phyloP scores from a whole-genome alignment of 2,888 invertebrate genomes.

The Cephus sareptanus region DNA sequence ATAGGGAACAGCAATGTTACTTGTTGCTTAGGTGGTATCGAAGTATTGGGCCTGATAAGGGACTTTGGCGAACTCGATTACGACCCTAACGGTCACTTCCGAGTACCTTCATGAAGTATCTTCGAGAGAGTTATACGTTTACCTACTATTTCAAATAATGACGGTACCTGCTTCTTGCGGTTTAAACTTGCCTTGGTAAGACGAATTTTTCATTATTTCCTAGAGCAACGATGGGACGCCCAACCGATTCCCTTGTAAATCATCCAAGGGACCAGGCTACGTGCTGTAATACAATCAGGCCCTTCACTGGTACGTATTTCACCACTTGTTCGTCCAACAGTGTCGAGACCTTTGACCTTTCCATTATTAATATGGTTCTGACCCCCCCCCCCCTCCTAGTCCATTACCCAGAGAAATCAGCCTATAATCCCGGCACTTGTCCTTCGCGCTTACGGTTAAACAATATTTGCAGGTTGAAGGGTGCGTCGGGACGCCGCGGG shows the following conservation, averaged over 20 bases:
- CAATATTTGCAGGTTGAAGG: background rate
- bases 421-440: background rate
- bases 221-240: background rate
- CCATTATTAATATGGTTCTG: background rate
- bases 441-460: background rate
- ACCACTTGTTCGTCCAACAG: background rate
- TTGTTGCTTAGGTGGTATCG: background rate
- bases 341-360: background rate
- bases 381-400: background rate
- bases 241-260: background rate
- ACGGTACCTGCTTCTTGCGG: conserved; percentile 48
- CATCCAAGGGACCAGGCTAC: background rate
- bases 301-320: background rate
- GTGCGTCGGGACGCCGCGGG: background rate
- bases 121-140: background rate
- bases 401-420: background rate
- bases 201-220: background rate
- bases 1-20: background rate
- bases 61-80: background rate
- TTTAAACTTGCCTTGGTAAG: conserved; percentile 38
- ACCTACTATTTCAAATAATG: conserved; percentile 29
- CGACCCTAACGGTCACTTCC: background rate
- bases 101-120: background rate
- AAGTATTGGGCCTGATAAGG: background rate
- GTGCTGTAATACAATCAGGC: background rate